Evolutionary conservation across 1,140 invertebrate genomes (phyloP).

Genomic region (Lutraria rhynchaena): DNA sequence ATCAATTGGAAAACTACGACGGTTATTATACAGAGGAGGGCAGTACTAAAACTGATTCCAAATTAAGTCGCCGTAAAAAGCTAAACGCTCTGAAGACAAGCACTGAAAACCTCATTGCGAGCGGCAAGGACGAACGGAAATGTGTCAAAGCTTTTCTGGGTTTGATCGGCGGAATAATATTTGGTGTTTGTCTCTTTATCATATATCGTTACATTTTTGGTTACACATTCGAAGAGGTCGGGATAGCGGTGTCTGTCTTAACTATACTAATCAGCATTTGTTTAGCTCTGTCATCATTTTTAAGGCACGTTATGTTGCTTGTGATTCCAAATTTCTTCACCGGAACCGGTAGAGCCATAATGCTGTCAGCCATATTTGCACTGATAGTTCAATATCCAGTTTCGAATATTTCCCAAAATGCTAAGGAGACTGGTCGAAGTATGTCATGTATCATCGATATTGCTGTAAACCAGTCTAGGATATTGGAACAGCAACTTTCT

Average conservation of each 20-base stretch:
- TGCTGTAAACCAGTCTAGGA: slow-evolving; percentile 26
- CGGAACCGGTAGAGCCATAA: slow-evolving; percentile 15
- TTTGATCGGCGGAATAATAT: slow-evolving; percentile 4
- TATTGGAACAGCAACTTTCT: slow-evolving; percentile 6
- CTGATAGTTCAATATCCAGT: slow-evolving; percentile 23
- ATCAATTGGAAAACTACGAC: not conserved
- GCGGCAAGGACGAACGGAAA: slow-evolving; percentile 20
- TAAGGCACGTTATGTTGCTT: slow-evolving; percentile 27
- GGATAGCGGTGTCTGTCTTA: slow-evolving; percentile 1
- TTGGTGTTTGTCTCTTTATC: slow-evolving; percentile 26
- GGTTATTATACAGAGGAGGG: not conserved
- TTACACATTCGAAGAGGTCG: slow-evolving; percentile 29
- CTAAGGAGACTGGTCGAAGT: slow-evolving; percentile 36
- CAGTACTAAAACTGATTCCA: not conserved
- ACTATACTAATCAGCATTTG: slow-evolving; percentile 25
- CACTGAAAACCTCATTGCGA: slow-evolving; percentile 35
- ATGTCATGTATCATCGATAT: slow-evolving; percentile 54
- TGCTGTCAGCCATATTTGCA: slow-evolving; percentile 51
- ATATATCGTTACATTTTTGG: slow-evolving; percentile 31
- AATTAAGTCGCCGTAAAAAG: not conserved
- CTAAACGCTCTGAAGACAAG: slow-evolving; percentile 15
- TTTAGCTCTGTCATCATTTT: slow-evolving; percentile 26
- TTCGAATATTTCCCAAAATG: slow-evolving; percentile 33
- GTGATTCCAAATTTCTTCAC: slow-evolving; percentile 49
- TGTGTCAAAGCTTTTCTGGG: slow-evolving; percentile 33